phyloP scores from a whole-genome alignment of 2,888 invertebrate genomes.

The Chrysina gloriosa region DNA sequence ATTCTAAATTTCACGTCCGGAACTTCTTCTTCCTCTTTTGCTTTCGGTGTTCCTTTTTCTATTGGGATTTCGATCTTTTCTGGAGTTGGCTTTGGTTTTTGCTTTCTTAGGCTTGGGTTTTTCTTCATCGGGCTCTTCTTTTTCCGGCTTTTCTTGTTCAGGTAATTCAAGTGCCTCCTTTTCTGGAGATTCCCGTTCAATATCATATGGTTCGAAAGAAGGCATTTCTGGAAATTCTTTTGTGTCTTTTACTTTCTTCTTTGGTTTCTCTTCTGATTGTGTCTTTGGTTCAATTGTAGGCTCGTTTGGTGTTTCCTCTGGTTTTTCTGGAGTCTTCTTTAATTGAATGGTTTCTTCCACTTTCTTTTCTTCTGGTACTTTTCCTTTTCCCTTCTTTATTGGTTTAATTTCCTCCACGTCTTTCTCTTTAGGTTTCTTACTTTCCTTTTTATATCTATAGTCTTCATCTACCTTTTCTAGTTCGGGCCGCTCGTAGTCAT shows the following conservation, averaged over 20 bases:
- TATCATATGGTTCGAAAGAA: constrained; percentile 50
- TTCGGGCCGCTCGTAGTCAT: constrained; percentile 60
- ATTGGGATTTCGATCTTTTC: constrained; percentile 45
- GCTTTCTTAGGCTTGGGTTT: constrained; percentile 48
- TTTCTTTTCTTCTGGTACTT: constrained; percentile 60
- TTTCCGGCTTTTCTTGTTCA: constrained; percentile 59
- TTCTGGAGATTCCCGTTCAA: constrained; percentile 52
- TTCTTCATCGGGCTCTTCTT: constrained; percentile 48
- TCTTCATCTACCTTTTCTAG: constrained; percentile 63
- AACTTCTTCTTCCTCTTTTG: constrained; percentile 59
- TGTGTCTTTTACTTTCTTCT: constrained; percentile 48
- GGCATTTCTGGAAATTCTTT: constrained; percentile 58
- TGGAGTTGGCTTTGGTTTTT: constrained; percentile 46
- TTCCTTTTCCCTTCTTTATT: constrained; percentile 65
- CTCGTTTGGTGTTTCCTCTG: constrained; percentile 55
- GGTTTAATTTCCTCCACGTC: constrained; percentile 58
- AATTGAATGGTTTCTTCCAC: constrained; percentile 57
- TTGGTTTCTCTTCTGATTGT: constrained; percentile 50
- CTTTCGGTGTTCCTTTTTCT: constrained; percentile 53
- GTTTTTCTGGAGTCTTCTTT: constrained; percentile 59
- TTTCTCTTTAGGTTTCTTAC: constrained; percentile 64
- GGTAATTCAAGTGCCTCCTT: constrained; percentile 56
- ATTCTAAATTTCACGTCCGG: constrained; percentile 60
- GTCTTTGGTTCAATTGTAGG: constrained; percentile 48
- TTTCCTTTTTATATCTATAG: constrained; percentile 58